Conservation (phyloP, 2,888 invertebrate genomes). For the Pinctada fucata region DNA sequence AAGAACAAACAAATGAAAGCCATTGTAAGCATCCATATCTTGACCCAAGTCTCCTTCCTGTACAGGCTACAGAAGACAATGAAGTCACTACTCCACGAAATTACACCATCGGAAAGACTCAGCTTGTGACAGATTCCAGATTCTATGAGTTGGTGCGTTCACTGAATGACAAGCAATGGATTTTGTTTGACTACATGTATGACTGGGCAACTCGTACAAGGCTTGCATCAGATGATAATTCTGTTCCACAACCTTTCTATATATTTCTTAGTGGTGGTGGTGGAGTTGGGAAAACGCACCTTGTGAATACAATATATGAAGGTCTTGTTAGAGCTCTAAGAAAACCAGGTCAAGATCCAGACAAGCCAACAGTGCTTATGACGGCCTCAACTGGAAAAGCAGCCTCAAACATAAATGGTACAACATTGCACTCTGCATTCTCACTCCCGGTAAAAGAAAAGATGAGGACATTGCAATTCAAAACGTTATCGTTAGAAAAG, state of each 20-base stretch:
- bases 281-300: too few species aligned
- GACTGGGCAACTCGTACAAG: not conserved
- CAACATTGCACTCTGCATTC: too few species aligned
- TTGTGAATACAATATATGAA: slow-evolving; percentile 12
- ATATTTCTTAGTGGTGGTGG: too few species aligned
- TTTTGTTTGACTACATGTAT: slow-evolving; percentile 4
- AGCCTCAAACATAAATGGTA: too few species aligned
- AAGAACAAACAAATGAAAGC: not conserved
- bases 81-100: not conserved
- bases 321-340: not conserved
- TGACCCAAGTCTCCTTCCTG: not conserved
- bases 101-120: too few species aligned
- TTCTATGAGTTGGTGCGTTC: slow-evolving; percentile 6
- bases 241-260: not conserved
- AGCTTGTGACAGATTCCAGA: too few species aligned
- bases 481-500: not conserved
- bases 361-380: too few species aligned
- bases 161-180: slow-evolving; percentile 3
- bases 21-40: not conserved
- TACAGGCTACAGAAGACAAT: not conserved
- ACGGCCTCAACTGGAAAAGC: too few species aligned
- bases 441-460: not conserved
- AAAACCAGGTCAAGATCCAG: not conserved
- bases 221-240: not conserved
- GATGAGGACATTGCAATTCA: not conserved